phyloP scores from a whole-genome alignment of 53 echinoderm and acorn worm species.

The Temnopleurus reevesii region DNA sequence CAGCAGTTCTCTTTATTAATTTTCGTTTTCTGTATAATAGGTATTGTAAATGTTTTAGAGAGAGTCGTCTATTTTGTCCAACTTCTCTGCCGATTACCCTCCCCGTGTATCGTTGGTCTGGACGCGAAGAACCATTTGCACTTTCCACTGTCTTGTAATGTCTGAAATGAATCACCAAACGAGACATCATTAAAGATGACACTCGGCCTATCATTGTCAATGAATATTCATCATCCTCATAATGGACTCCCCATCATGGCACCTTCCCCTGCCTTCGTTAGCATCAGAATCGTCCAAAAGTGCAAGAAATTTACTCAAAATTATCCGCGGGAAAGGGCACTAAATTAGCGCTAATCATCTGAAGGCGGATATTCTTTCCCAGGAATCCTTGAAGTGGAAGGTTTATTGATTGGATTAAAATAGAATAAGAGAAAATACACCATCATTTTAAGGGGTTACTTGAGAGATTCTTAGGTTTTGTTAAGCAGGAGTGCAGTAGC shows the following conservation, averaged over 20 bases:
- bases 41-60: too few species aligned
- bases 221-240: slow-evolving; percentile 48
- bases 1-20: too few species aligned
- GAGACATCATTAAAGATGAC: slow-evolving; percentile 47
- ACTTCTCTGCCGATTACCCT: too few species aligned
- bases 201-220: slow-evolving; percentile 25
- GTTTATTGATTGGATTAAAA: background rate
- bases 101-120: too few species aligned
- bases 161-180: slow-evolving; percentile 43
- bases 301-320: slow-evolving; percentile 49
- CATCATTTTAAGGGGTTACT: background rate
- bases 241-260: slow-evolving; percentile 1
- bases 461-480: background rate
- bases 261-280: background rate
- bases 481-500: slow-evolving; percentile 31
- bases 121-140: background rate
- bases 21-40: too few species aligned
- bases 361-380: background rate
- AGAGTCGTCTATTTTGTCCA: too few species aligned
- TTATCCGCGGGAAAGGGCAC: slow-evolving; percentile 9
- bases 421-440: background rate
- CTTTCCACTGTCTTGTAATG: slow-evolving; percentile 17
- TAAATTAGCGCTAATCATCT: slow-evolving; percentile 8
- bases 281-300: background rate
- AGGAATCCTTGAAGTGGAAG: background rate